Evolutionary conservation across 37 sponge, comb jelly and placozoan genomes (phyloP), one percentile per base, ranked within the genome.

Genomic region (Spongilla lacustris): DNA sequence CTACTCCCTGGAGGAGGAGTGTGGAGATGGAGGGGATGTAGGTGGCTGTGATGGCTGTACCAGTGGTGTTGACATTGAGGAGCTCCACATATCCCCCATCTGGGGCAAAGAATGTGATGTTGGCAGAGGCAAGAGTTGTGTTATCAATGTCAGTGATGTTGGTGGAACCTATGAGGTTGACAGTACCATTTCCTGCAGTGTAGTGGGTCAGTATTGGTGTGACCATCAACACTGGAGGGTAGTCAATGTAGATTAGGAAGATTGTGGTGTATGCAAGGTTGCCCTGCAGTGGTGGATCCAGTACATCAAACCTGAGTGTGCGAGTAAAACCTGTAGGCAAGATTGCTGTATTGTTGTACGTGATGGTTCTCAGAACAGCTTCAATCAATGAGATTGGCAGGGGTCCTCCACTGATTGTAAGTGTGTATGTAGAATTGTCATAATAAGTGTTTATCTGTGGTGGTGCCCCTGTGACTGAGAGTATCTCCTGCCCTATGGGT

Each of bases 331-430:
- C 94, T 0, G 8, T 2, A 0, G 88, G 88, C 73, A 91, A 86
- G 77, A 85, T 85, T 26, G 83, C 94, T 13, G 71, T 38, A 67
- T 94, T 94, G 80, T 48, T 79, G 85, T 69, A 91, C 83, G 73
- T 83, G 2, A 92, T 67, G 10, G 82, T 72, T 70, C 69, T 84
- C 36, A 92, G 67, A 26, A 81, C 86, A 69, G 77, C 50, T 31
- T 46, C 82, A 72, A 84, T 83, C 25, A 74, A 86, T 1, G 19
- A 67, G 3, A 84, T 48, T 26, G 85, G 50, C 24, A 79, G 82
- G 37, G 86, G 77, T 41, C 86, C 92, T 13, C 93, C 93, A 28
- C 28, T 41, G 21, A 93, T 23, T 0, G 66, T 80, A 23, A 93
- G 87, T 9, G 68, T 80, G 76, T 79, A 74, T 17, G 58, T 58